Evolutionary conservation across 2,797 vertebrate species (phyloP), one percentile per base, ranked within the genome.

Genomic region (Pogoniulus pusillus): DNA sequence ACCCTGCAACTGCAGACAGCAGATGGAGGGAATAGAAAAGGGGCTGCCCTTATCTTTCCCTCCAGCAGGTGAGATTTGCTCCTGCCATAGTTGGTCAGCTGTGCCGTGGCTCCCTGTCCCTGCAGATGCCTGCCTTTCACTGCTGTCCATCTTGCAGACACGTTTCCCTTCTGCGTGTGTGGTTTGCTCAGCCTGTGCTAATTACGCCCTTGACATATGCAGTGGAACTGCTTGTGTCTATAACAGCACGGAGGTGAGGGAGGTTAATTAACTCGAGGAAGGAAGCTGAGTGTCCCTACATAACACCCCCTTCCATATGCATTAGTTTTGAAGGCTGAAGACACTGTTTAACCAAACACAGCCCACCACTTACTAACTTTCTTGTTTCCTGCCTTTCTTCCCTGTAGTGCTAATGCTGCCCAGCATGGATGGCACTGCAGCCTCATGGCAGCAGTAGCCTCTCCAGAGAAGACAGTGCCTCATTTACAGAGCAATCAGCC

Each of bases 231-330:
- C 92, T 78, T 92, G 91, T 96, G 94, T 94, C 95, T 96, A 34
- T 90, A 95, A 82, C 88, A 87, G 93, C 93, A 65, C 66, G 85
- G 91, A 87, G 94, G 95, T 97, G 94, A 96, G 72, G 77, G 94
- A 97, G 97, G 96, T 97, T 98, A 98, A 97, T 97, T 97, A 97
- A 96, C 94, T 96, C 41, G 3, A 93, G 97, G 96, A 86, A 95
- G 91, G 93, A 91, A 94, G 96, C 93, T 85, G 93, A 41, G 55
- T 95, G 85, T 89, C 95, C 92, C 94, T 89, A 75, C 76, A 86
- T 94, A 91, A 94, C 75, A 95, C 51, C 90, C 74, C 93, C 94
- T 96, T 96, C 94, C 89, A 60, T 89, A 89, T 85, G 76, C 85
- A 95, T 96, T 94, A 75, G 82, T 84, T 84, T 72, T 24, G 86